Conservation (phyloP, 92 coral and sea anemone species). For the Zoanthus sociatus region DNA sequence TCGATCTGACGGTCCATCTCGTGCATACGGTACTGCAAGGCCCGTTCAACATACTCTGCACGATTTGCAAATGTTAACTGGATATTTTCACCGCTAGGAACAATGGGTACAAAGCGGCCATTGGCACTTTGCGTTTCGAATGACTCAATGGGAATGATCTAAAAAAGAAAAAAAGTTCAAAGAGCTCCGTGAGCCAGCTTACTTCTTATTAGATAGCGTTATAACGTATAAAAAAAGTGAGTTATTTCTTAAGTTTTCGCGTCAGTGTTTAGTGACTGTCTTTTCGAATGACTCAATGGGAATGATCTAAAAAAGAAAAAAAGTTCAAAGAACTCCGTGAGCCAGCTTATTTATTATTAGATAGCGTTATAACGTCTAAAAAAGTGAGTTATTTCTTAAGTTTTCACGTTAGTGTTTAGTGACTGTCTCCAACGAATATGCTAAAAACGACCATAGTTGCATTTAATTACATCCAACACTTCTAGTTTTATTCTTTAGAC, state of each 20-base stretch:
- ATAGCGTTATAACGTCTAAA: too few species aligned
- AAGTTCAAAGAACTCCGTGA: too few species aligned
- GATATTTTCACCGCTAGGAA: slow-evolving; percentile 82
- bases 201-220: too few species aligned
- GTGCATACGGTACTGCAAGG: slow-evolving; percentile 83
- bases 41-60: slow-evolving; percentile 84
- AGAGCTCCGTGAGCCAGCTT: too few species aligned
- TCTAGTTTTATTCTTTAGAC: too few species aligned
- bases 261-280: too few species aligned
- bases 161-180: neutral
- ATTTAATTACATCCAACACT: too few species aligned
- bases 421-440: neutral
- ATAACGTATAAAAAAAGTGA: too few species aligned
- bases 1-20: slow-evolving; percentile 83
- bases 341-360: too few species aligned
- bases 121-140: slow-evolving; percentile 90
- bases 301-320: slow-evolving; percentile 61
- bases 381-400: too few species aligned
- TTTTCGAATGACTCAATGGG: slow-evolving; percentile 88
- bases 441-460: neutral
- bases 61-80: slow-evolving; percentile 84
- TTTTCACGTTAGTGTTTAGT: too few species aligned
- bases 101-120: slow-evolving; percentile 87
- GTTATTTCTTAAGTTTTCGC: too few species aligned
- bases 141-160: slow-evolving; percentile 90